These are phyloP conservation scores for cat (Felis catus) DNA, from an alignment of 2,113 vertebrate genomes.

Conservation along the genomic window F.catus_Fca126_mat1.0 CM031418.1:126355001-126355500, in stretches of 20 bases:
- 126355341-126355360: not conserved
- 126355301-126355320: not conserved
- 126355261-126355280: conserved; percentile 41
- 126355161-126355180: conserved; percentile 8
- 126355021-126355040: not conserved
- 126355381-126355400: not conserved
- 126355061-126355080: conserved; percentile 10
- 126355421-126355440: conserved; percentile 6
- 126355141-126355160: conserved; percentile 27
- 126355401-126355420: conserved; percentile 32
- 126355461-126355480: not conserved
- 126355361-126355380: not conserved
- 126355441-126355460: not conserved
- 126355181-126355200: conserved; percentile 18
- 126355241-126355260: not conserved
- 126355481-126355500: not conserved
- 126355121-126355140: conserved; percentile 54
- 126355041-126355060: conserved; percentile 43
- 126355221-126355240: conserved; percentile 19
- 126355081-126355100: not conserved
- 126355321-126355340: not conserved
- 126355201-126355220: not conserved
- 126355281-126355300: conserved; percentile 2
- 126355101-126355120: not conserved
- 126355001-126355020: conserved; percentile 41